Evolutionary conservation across 2,888 invertebrate species (phyloP).

Genomic region (Chrysolina haemoptera): DNA sequence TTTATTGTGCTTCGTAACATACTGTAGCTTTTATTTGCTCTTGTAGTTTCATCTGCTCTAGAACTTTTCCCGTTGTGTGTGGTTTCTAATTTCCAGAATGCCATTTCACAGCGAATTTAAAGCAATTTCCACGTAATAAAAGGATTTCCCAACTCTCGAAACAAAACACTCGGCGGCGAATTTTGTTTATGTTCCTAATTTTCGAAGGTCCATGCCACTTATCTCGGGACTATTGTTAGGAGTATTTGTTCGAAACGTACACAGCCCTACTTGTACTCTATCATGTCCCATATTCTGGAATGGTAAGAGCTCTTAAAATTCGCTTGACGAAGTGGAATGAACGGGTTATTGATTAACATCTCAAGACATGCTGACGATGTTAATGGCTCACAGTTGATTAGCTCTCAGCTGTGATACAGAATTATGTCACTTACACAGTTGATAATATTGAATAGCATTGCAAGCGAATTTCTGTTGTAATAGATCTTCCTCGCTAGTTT

Average conservation of each 20-base stretch:
- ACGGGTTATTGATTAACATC: constrained; percentile 28
- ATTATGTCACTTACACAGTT: constrained; percentile 6
- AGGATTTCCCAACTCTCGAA: constrained; percentile 4
- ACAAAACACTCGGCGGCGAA: constrained; percentile 7
- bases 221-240: neutral
- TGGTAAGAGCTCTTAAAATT: constrained; percentile 24
- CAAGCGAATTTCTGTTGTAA: neutral
- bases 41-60: neutral
- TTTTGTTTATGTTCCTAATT: constrained; percentile 16
- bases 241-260: neutral
- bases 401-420: neutral
- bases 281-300: constrained; percentile 16
- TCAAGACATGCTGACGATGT: constrained; percentile 32
- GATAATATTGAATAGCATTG: constrained; percentile 1
- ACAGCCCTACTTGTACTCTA: constrained; percentile 4
- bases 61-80: neutral
- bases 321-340: constrained; percentile 17
- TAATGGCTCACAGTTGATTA: constrained; percentile 21
- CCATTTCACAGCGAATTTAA: neutral
- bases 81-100: neutral
- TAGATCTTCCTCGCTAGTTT: neutral
- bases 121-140: neutral
- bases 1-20: neutral
- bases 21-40: neutral
- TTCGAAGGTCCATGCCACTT: constrained; percentile 1